Percentiles rank a stretch among this genome's conserved stretches.
Conservation (phyloP, 2,797 vertebrate genomes). For the Coregonus sp. region DNA sequence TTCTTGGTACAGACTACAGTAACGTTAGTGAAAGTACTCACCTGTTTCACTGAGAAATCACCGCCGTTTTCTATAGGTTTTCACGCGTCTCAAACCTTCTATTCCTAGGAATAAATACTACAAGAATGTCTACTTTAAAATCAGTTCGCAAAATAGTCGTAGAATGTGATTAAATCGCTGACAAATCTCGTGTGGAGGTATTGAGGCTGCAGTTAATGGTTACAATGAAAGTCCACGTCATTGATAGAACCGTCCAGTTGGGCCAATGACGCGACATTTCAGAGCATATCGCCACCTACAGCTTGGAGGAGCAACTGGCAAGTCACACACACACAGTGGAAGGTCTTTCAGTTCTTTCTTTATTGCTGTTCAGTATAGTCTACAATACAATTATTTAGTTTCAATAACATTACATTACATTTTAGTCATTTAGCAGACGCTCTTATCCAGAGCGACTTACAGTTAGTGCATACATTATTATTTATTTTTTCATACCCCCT, state of each 20-base stretch:
- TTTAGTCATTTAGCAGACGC: too few relatives aligned
- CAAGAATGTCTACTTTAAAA: neutral
- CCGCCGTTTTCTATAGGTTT: neutral
- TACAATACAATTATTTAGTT: neutral
- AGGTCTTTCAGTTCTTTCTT: neutral
- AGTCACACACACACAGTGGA: neutral
- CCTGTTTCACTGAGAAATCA: conserved; percentile 30
- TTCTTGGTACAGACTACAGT: neutral
- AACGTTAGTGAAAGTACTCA: conserved; percentile 33
- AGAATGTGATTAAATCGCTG: neutral
- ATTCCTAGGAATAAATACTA: rapidly evolving
- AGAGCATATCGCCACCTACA: conserved; percentile 51
- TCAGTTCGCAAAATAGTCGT: conserved; percentile 14
- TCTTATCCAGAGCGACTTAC: too few relatives aligned
- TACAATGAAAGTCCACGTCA: conserved; percentile 77
- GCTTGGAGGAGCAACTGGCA: conserved; percentile 41
- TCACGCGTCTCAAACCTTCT: neutral
- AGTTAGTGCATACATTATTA: too few relatives aligned
- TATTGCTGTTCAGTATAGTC: neutral
- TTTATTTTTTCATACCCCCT: too few relatives aligned
- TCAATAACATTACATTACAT: neutral
- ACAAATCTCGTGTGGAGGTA: conserved; percentile 1
- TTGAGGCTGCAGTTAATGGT: conserved; percentile 29
- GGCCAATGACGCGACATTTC: neutral
- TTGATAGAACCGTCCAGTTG: conserved; percentile 33